Base-by-base conservation (phyloP, 2,888 invertebrate genomes). In the Rhagonycha lutea region DNA sequence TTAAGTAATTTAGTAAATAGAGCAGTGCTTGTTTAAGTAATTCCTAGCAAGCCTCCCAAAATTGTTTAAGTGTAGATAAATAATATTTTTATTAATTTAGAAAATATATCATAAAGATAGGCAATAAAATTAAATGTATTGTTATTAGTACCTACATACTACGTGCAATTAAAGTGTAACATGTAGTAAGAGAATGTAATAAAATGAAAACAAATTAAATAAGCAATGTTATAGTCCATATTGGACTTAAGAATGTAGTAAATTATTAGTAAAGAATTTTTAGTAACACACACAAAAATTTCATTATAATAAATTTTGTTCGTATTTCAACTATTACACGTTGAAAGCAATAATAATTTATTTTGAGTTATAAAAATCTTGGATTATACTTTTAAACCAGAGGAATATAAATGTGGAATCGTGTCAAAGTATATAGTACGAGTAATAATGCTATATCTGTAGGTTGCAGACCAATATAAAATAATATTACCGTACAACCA, bases 401-500 rank as follows among this genome's bases (percentile, higher is more conserved):
- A 5, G 47, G 47, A 47, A 47, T 47, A 47, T 47, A 47, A 47
- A 47, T 47, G 47, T 47, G n/a, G 47, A 47, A 47, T 47, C 47
- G n/a, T 47, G 47, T 47, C 47, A 47, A 47, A 47, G n/a, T 47
- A 47, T 18, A n/a, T 47, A 47, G 47, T n/a, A n/a, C n/a, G 77
- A 79, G 82, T 81, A 81, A 83, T 84, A 84, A 83, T 83, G 80
- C 81, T 82, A 82, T 84, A 84, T 84, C 84, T 83, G 82, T 80
- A 77, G 81, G 80, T 79, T 79, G 80, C 84, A 83, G 82, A 73
- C 80, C 80, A 81, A 82, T 83, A 84, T 83, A 83, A 83, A 83
- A 82, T 81, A 83, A 83, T 83, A 80, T 80, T 77, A 79, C 72
- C 78, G 65, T 63, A 72, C 73, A 62, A 76, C 70, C 68, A 73